Base-by-base conservation (phyloP, 2,113 vertebrate genomes). In the Chaenocephalus aceratus region DNA sequence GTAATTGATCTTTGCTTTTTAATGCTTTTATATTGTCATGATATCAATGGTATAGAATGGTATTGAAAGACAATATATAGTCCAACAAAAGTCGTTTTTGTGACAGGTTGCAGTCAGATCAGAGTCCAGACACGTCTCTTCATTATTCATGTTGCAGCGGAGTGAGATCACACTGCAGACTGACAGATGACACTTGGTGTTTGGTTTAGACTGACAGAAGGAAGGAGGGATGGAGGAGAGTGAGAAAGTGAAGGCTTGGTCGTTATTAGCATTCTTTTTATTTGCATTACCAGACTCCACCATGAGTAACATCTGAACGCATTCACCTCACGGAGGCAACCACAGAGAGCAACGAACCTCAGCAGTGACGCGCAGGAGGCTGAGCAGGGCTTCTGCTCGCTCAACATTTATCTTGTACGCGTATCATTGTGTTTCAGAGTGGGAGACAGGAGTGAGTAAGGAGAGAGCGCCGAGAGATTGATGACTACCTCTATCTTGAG, bases 161-260 rank as follows among this genome's bases (percentile, higher is more conserved):
- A 77, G 72, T 65, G 65, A 72, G 85, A 80, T 86, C 79, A 56
- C 70, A 52, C 70, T 67, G 60, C 34, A 57, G 77, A 82, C 73
- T 81, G 91, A 91, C 85, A 92, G 84, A 72, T 85, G 88, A 92
- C 90, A 89, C 92, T 89, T 60, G 78, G 89, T 89, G 78, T 91
- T 90, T 86, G 85, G 84, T 90, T 86, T 53, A 52, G 64, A 64
- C 78, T 10, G 63, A 67, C 7, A 53, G 64, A 58, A 13, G 64
- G 59, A 66, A 3, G 51, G 53, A 85, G 26, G 36, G 65, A 66
- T 18, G 21, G 54, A 34, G 53, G 60, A 59, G 30, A 30, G 36
- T 4, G 51, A 70, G 48, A 45, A 66, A 30, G 49, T 2, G 69
- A 61, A 62, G 60, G 60, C 49, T 52, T 4, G 13, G 34, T 6